Evolutionary conservation across 2,888 invertebrate genomes (phyloP), one percentile per base, ranked within the genome.

Genomic region (Pyrocoelia pectoralis): DNA sequence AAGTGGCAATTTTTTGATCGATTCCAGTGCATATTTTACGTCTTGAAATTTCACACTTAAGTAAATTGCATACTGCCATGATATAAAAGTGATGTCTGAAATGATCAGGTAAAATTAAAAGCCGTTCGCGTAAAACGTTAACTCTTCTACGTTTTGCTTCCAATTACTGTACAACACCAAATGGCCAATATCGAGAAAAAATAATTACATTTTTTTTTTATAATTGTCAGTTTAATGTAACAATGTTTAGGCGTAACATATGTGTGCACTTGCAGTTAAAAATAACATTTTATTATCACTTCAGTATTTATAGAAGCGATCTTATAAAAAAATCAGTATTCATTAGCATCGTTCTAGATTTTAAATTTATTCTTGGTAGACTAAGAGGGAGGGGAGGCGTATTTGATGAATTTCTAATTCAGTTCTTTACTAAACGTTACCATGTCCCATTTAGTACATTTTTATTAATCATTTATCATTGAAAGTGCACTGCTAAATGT

Each of bases 151-250:
- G 14, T 6, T 15, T 18, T 18, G 46, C 17, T 46, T 46, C 15
- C n/a, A 46, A 46, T 15, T 46, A 13, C 43, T 15, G 43, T 43
- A 18, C 46, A n/a, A n/a, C n/a, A 10, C 46, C 46, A 46, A 15
- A 46, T 46, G 46, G 46, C 46, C 14, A 46, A 46, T n/a, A n/a
- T 46, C 46, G 46, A 46, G 46, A 18, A 18, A 46, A 46, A 43
- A 46, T 17, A 46, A 18, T 46, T 17, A 46, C 41, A 15, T 33
- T 33, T 33, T 46, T 24, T 15, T 43, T 46, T 46, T 46, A 46
- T 46, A 46, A 46, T 46, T 46, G 17, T n/a, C 17, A 46, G 17
- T 6, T 18, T 9, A 17, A 41, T 41, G 18, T 17, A 46, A 46
- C 18, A 17, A 18, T 46, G 46, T 17, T 46, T 17, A 43, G 41